A percentile compares a stretch with the other conserved stretches of the same genome.
Evolutionary conservation across 2,113 vertebrate species (phyloP).

Genomic region (Abramis brama): DNA sequence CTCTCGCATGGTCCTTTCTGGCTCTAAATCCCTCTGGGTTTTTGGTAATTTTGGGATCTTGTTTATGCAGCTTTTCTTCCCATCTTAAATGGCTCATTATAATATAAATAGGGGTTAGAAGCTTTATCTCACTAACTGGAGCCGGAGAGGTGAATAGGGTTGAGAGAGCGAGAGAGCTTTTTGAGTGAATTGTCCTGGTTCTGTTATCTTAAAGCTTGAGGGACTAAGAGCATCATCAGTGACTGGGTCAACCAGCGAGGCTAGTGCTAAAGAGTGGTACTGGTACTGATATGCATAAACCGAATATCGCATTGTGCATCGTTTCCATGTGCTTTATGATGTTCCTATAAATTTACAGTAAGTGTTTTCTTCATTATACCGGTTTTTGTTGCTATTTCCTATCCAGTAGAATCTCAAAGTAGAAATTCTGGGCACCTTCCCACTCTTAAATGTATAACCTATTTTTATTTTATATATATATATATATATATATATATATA

Average conservation of each 20-base stretch:
- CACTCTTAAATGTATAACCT: neutral
- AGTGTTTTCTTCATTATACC: neutral
- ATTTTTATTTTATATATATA: neutral
- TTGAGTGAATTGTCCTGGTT: slow-evolving; percentile 12
- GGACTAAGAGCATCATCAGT: neutral
- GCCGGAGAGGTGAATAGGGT: slow-evolving; percentile 47
- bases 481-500: too few species aligned
- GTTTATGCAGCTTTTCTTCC: slow-evolving; percentile 26
- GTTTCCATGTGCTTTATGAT: neutral
- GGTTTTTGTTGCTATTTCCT: neutral
- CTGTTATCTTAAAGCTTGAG: slow-evolving; percentile 10
- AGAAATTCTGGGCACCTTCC: neutral
- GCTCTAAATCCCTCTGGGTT: neutral
- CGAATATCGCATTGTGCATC: neutral
- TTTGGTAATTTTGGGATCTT: slow-evolving; percentile 29
- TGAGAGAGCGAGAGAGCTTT: slow-evolving; percentile 31
- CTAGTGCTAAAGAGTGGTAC: neutral
- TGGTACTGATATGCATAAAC: neutral
- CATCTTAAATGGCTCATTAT: slow-evolving; percentile 47
- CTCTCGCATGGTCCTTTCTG: neutral
- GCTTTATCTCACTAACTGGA: slow-evolving; percentile 31
- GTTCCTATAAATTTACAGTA: slow-evolving; percentile 6
- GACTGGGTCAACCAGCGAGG: neutral
- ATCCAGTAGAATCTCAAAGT: neutral
- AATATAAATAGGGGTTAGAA: slow-evolving; percentile 48